Conservation (phyloP, 2,888 invertebrate species). For the Caenorhabditis doughertyi region DNA sequence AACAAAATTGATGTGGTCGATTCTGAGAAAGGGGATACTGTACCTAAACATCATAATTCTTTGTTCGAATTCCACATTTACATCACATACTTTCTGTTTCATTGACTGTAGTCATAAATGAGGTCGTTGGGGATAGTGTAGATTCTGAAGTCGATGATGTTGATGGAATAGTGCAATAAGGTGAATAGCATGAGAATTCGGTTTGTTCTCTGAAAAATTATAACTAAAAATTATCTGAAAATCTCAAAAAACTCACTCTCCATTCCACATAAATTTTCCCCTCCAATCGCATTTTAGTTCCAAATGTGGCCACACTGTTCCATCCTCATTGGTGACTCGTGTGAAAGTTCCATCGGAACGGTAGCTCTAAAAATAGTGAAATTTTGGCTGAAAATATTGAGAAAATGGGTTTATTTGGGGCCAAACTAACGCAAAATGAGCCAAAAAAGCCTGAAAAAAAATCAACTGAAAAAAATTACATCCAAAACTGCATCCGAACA, state of each 20-base stretch:
- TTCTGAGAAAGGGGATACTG: background rate
- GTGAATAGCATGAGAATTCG: background rate
- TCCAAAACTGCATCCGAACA: background rate
- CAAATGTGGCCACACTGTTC: background rate
- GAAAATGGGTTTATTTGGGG: no score
- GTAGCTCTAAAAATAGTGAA: background rate
- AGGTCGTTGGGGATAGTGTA: no score
- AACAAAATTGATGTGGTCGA: background rate
- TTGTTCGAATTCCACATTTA: no score
- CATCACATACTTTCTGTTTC: background rate
- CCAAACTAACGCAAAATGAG: no score
- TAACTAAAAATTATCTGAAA: no score
- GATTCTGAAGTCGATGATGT: background rate
- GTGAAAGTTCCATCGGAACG: background rate
- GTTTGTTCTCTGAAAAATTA: background rate
- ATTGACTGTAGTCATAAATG: background rate
- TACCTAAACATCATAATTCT: background rate
- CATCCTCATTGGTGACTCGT: background rate
- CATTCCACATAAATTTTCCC: background rate
- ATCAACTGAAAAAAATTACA: background rate
- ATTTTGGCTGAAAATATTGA: no score
- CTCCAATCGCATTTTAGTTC: background rate
- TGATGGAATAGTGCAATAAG: background rate
- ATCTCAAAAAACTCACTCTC: background rate
- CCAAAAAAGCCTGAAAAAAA: no score